Evolutionary conservation across 2,113 vertebrate genomes (phyloP), one percentile per base, ranked within the genome.

Genomic region (Prionailurus viverrinus): DNA sequence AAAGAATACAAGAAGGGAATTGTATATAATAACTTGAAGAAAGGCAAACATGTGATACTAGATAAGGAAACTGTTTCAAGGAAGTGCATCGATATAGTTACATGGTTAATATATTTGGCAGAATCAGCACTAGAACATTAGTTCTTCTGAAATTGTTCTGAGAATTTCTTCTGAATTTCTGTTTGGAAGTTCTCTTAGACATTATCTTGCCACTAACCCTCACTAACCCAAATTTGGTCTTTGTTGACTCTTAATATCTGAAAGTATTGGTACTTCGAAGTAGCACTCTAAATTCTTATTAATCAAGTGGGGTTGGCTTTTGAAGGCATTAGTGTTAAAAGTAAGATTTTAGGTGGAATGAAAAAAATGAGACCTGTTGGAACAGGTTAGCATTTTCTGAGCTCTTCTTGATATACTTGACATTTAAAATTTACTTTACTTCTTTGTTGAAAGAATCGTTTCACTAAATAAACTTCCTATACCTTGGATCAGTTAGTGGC

Each of bases 311-410:
- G 25, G 5, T 90, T 94, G 51, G 29, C 21, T 94, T 97, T 91
- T 85, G 86, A 91, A 94, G 11, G 7, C 36, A 48, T 33, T 82
- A 23, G 19, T 83, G 45, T 96, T 84, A 86, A 89, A 96, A 94
- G 33, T 25, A 91, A 93, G 66, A 58, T 51, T 63, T 90, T 53
- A 27, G 48, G 25, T 91, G 13, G 61, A 78, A 91, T 82, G 21
- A 84, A 86, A 86, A 95, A 96, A 94, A n/a, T 14, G 45, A 76
- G 27, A 76, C 73, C 27, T 95, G 58, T 90, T 95, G 41, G 83
- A 96, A 48, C 31, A 87, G 63, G 51, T 76, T 41, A 79, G 55
- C 48, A 89, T 95, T 93, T 97, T 81, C 14, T 76, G 74, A 90
- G 39, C 23, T 94, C 68, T 87, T 92, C 13, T 81, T 93, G 61